These are phyloP conservation scores for Amiota minor DNA, from an alignment of 2,888 invertebrate genomes.

Conservation along the genomic window DNA sequence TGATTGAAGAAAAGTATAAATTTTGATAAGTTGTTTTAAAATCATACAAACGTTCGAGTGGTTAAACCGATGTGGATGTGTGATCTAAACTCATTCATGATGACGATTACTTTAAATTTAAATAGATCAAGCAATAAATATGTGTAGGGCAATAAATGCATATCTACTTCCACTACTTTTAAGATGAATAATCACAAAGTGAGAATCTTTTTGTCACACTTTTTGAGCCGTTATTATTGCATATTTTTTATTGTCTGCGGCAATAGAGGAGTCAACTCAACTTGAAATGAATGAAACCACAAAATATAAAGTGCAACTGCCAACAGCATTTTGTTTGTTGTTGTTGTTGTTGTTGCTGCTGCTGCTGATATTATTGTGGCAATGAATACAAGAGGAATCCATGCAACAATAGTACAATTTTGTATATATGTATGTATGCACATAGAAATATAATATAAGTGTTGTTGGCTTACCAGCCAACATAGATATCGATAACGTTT, in stretches of 20 bases:
- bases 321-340: conserved; percentile 61
- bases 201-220: background rate
- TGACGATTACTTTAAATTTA: too few species aligned
- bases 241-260: background rate
- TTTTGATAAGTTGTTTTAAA: background rate
- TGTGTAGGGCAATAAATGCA: too few species aligned
- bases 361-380: conserved; percentile 49
- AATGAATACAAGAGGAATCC: too few species aligned
- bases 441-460: conserved; percentile 41
- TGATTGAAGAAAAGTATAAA: background rate
- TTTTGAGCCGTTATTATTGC: background rate
- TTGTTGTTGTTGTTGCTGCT: conserved; percentile 52
- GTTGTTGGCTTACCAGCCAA: conserved; percentile 45
- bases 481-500: conserved; percentile 35
- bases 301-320: conserved; percentile 43
- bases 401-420: too few species aligned
- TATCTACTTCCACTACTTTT: background rate
- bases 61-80: too few species aligned
- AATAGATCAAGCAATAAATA: too few species aligned
- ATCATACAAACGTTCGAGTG: too few species aligned
- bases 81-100: too few species aligned
- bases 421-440: too few species aligned
- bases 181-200: background rate
- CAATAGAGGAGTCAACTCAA: background rate
- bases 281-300: conserved; percentile 14